These are phyloP conservation scores for Suncus etruscus DNA, from an alignment of 2,113 vertebrate species.

Conservation along the genomic window DNA sequence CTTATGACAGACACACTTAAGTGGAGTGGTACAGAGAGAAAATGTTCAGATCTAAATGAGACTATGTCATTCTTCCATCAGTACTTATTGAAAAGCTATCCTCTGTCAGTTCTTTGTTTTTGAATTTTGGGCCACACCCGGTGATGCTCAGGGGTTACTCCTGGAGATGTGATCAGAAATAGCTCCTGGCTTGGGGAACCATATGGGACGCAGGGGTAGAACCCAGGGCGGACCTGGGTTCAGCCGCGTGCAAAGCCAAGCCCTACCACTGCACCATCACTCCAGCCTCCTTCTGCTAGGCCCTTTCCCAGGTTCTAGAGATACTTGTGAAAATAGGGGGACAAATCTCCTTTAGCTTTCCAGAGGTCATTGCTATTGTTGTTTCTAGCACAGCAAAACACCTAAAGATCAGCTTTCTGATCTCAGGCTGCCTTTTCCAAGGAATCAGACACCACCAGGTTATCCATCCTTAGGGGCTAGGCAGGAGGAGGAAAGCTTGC, in stretches of 20 bases:
- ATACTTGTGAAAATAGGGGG: not conserved
- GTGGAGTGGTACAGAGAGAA: not conserved
- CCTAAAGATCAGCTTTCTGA: not conserved
- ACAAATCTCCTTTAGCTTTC: not conserved
- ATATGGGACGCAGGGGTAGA: too few relatives aligned
- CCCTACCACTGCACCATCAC: too few relatives aligned
- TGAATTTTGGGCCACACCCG: too few relatives aligned
- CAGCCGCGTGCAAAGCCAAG: too few relatives aligned
- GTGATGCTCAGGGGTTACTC: too few relatives aligned
- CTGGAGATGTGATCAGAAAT: too few relatives aligned
- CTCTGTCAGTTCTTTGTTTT: not conserved
- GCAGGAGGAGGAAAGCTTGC: too few relatives aligned
- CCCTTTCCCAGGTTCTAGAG: constrained; percentile 16
- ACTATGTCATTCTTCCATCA: constrained; percentile 5
- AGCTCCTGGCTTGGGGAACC: too few relatives aligned
- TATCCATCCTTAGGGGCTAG: too few relatives aligned
- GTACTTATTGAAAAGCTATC: constrained; percentile 6
- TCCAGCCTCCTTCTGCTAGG: not conserved
- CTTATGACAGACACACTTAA: not conserved
- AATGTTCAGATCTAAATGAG: not conserved
- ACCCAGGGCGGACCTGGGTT: too few relatives aligned
- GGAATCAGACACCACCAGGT: not conserved
- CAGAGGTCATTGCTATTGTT: not conserved
- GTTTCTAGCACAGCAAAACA: not conserved
- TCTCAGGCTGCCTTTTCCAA: too few relatives aligned